Conservation (phyloP, 2,113 vertebrate species). For the Callopanchax toddi region DNA sequence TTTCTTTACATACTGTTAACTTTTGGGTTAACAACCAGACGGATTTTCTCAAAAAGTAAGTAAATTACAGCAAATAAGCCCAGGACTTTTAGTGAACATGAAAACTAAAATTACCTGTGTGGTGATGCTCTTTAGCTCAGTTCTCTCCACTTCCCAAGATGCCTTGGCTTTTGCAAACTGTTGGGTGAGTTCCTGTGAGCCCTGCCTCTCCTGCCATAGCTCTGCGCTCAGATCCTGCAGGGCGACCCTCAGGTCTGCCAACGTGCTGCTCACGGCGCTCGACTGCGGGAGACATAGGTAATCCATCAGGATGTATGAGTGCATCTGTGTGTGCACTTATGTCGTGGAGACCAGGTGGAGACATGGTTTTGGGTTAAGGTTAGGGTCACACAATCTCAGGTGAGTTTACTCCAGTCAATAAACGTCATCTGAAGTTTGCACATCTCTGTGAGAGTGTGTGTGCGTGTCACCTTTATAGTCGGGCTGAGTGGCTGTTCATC, state of each 20-base stretch:
- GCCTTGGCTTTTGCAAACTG: slow-evolving; percentile 97
- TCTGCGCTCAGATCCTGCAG: slow-evolving; percentile 92
- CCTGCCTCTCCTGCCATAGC: slow-evolving; percentile 87
- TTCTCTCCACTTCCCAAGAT: slow-evolving; percentile 93
- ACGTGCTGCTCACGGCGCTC: slow-evolving; percentile 87
- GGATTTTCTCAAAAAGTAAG: no score
- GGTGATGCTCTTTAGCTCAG: slow-evolving; percentile 88
- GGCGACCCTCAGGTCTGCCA: slow-evolving; percentile 91
- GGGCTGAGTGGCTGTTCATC: slow-evolving; percentile 85
- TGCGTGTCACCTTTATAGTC: slow-evolving; percentile 64
- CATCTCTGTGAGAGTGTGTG: background rate
- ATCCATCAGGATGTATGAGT: background rate
- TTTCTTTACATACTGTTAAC: no score
- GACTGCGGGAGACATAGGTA: slow-evolving; percentile 72
- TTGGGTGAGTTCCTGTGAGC: slow-evolving; percentile 93
- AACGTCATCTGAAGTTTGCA: background rate
- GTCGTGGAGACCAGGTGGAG: background rate
- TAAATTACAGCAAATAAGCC: no score
- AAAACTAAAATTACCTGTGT: slow-evolving; percentile 80
- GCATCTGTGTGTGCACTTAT: background rate
- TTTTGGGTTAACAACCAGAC: no score
- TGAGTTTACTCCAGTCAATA: background rate
- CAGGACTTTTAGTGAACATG: background rate
- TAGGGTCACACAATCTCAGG: background rate
- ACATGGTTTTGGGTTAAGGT: background rate